These are phyloP conservation scores for Lycia hirtaria DNA, from an alignment of 2,888 invertebrate species.

Conservation along the genomic window DNA sequence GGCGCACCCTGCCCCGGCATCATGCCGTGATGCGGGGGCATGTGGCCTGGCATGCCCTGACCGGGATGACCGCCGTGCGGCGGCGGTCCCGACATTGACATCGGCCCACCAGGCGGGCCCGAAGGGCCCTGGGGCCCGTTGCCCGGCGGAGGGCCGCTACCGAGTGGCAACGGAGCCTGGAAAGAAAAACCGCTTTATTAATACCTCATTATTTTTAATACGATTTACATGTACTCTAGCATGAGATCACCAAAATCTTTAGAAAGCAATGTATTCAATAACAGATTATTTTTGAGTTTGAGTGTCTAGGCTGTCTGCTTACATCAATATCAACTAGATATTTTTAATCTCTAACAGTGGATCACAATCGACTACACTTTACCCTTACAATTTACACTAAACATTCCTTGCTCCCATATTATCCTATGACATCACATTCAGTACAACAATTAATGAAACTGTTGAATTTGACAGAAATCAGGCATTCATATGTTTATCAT, in stretches of 20 bases:
- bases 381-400: too few species aligned
- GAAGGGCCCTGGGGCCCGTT: slow-evolving; percentile 66
- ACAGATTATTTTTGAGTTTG: background rate
- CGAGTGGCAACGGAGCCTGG: slow-evolving; percentile 76
- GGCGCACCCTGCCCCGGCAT: slow-evolving; percentile 65
- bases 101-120: slow-evolving; percentile 49
- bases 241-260: too few species aligned
- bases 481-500: too few species aligned
- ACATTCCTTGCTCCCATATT: too few species aligned
- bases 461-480: too few species aligned
- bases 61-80: slow-evolving; percentile 75
- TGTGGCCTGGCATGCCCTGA: slow-evolving; percentile 64
- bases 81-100: slow-evolving; percentile 63
- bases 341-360: background rate
- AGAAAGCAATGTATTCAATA: background rate
- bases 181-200: slow-evolving; percentile 14
- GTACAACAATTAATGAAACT: too few species aligned
- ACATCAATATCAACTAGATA: background rate
- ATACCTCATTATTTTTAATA: background rate
- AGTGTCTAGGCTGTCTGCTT: background rate
- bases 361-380: too few species aligned
- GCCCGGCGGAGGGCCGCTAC: slow-evolving; percentile 73
- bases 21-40: slow-evolving; percentile 74
- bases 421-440: too few species aligned
- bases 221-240: too few species aligned